Base-by-base conservation (phyloP, 2,797 vertebrate genomes). In the Coluber constrictor region DNA sequence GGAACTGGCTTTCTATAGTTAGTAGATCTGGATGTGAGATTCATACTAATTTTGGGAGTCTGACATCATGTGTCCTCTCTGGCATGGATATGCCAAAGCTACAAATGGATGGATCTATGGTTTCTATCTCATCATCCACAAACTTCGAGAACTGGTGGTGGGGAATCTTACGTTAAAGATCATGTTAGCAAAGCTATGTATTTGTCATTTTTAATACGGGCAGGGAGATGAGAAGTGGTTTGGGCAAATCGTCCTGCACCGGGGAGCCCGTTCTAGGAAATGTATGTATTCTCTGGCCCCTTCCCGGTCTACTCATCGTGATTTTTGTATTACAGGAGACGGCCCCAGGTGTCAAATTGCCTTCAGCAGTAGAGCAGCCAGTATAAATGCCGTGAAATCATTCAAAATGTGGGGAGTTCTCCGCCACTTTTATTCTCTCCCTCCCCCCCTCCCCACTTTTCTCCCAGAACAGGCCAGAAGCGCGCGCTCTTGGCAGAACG, bases 401-500 rank as follows among this genome's bases (percentile, higher is more conserved):
- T 47, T 47, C 37, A 51, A 87, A 23, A 47, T 23, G 20, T 13
- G n/a, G 54, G 43, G 55, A 47, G 3, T 11, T 43, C 25, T 43
- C 16, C 55, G n/a, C 61, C 63, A 83, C 32, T n/a, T n/a, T 57
- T 29, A 29, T 16, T 20, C 32, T 16, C 8, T 12, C 2, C 20
- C 3, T 10, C 2, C 16, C 23, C 6, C 5, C 11, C 2, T 23
- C 4, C 18, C 2, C 12, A 2, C 47, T 5, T 47, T 5, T 47
- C 3, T 10, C 3, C 16, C 59, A 8, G 1, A 12, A 23, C 11
- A 37, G 57, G 13, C 10, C 47, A 66, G 11, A 56, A 90, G 54
- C 51, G 79, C 79, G 51, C 51, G 60, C 89, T 90, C 66, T 56
- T 29, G 88, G 79, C 60, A 37, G 60, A 29, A 61, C 47, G 12